Percentiles rank a stretch among this genome's conserved stretches.
Evolutionary conservation across 2,113 vertebrate genomes (phyloP).

Genomic region (Chrysemys picta): DNA sequence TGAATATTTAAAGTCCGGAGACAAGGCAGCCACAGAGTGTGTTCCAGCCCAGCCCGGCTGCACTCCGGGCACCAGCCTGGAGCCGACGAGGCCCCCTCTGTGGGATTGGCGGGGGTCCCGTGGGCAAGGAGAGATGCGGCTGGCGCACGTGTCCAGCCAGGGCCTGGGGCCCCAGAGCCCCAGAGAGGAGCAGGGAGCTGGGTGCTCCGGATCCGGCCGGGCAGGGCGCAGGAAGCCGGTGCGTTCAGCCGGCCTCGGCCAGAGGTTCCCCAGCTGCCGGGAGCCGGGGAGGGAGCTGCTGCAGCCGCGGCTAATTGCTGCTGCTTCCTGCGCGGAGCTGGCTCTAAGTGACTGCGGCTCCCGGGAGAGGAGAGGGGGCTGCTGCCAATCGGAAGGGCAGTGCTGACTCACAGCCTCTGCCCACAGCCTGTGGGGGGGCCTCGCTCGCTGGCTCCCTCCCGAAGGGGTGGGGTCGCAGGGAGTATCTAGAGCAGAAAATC

Average conservation of each 20-base stretch:
- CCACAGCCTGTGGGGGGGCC: constrained; percentile 8
- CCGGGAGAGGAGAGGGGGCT: not conserved
- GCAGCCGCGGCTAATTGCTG: not conserved
- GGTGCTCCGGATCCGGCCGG: not conserved
- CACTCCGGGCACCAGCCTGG: not conserved
- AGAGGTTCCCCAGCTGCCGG: not conserved
- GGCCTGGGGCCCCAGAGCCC: not conserved
- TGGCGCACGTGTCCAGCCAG: not conserved
- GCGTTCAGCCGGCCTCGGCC: not conserved
- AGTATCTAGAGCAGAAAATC: constrained; percentile 55
- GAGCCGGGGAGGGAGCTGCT: not conserved
- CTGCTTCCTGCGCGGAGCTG: not conserved
- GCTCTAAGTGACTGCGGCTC: not conserved
- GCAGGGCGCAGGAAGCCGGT: not conserved
- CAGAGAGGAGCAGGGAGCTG: too few relatives aligned
- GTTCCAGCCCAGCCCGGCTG: constrained; percentile 26
- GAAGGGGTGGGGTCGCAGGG: constrained; percentile 49
- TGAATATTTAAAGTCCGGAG: constrained; percentile 57
- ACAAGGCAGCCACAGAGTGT: constrained; percentile 29
- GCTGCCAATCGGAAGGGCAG: constrained; percentile 52
- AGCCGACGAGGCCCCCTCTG: constrained; percentile 46
- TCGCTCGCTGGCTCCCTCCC: not conserved
- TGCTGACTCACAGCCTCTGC: constrained; percentile 80
- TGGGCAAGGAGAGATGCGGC: not conserved
- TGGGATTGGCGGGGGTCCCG: not conserved